Base-by-base conservation (phyloP, 1,140 invertebrate genomes). In the Drosophila ananassae region DNA sequence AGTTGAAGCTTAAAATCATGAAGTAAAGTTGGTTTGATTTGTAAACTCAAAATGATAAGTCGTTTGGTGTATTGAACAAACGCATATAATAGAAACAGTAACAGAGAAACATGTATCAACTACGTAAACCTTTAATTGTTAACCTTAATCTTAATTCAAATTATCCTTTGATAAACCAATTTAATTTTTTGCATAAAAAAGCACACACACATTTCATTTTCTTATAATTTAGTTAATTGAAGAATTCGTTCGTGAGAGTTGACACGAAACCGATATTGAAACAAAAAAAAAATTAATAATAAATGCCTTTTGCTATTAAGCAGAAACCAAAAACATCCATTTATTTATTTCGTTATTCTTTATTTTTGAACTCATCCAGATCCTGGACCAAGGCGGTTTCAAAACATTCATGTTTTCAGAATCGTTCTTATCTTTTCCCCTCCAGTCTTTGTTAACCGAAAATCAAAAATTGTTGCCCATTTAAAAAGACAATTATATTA, bases 141-240 rank as follows among this genome's bases (percentile, higher is more conserved):
- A 64, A 73, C 64, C 50, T 59, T 44, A 62, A 68, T 59, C 13
- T 25, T 52, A 64, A 63, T 47, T 59, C 44, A 25, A 57, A 17
- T 17, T 72, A 34, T 63, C 46, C 54, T 54, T 22, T 44, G 28
- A 71, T 32, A 60, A 64, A 39, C 17, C 48, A 28, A 37, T n/a
- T 69, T 64, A 53, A 34, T 71, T 66, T 80, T 60, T 66, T 59
- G 46, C 34, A 56, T 47, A 47, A 64, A 24, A 59, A 58, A 17
- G 17, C 17, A 17, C 17, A 17, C 17, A 17, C 17, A 55, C 46
- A 48, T 56, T 62, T 72, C 34, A 44, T 64, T 76, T 64, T 74
- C 37, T 51, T 72, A 51, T 64, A 74, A 74, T 71, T 84, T 87
- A 84, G 81, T 81, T 66, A 87, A 84, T 87, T 84, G 72, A 80